A percentile compares a stretch with the other conserved stretches of the same genome.
phyloP scores from a whole-genome alignment of 2,797 vertebrate genomes.

The Emys orbicularis region DNA sequence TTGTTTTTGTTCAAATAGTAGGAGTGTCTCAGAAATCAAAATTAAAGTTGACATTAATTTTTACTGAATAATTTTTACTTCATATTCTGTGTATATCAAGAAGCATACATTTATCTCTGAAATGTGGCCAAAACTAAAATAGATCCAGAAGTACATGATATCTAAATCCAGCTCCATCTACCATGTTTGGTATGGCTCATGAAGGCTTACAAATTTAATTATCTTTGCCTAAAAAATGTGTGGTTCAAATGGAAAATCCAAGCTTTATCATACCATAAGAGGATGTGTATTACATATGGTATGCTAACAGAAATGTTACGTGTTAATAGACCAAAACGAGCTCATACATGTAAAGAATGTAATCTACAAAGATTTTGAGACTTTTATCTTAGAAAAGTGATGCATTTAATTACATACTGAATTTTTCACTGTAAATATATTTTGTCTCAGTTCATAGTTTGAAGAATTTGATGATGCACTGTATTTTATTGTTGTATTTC shows the following conservation, averaged over 20 bases:
- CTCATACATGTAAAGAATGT: conserved; percentile 42
- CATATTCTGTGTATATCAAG: background rate
- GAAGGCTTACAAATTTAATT: background rate
- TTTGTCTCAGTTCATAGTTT: conserved; percentile 53
- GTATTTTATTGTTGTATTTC: conserved; percentile 60
- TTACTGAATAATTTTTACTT: background rate
- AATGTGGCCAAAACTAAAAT: background rate
- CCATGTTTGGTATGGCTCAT: background rate
- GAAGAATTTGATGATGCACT: conserved; percentile 5
- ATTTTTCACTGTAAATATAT: conserved; percentile 58
- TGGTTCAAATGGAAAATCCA: conserved; percentile 18
- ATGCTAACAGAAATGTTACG: conserved; percentile 3
- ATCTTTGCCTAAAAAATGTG: background rate
- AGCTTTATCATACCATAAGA: background rate
- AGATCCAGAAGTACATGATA: background rate
- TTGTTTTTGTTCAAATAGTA: background rate
- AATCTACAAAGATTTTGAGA: conserved; percentile 15
- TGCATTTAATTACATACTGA: conserved; percentile 48
- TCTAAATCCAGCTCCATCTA: background rate
- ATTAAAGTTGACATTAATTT: background rate
- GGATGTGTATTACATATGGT: conserved; percentile 4
- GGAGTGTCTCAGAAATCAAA: conserved; percentile 35
- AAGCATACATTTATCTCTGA: background rate
- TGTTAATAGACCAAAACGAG: conserved; percentile 55
- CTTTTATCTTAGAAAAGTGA: background rate